Percentiles rank a stretch among this genome's conserved stretches.
These are phyloP conservation scores for Drosophila bocqueti DNA, from an alignment of 1,140 invertebrate species.

Conservation along the genomic window DNA sequence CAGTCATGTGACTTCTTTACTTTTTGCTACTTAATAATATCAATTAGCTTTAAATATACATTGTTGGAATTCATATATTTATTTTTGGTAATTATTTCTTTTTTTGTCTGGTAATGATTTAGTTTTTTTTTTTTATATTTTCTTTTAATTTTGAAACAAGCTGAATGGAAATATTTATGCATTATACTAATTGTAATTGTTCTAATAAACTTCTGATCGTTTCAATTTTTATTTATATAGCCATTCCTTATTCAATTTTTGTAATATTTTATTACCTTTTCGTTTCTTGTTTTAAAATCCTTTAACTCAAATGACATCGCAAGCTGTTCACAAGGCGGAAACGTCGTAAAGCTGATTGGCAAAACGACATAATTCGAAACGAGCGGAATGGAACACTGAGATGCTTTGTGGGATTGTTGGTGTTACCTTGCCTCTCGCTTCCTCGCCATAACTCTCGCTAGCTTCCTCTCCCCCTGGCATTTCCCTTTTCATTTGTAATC, in stretches of 20 bases:
- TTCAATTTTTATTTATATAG: not conserved
- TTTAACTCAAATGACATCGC: conserved; percentile 1
- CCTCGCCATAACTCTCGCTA: not conserved
- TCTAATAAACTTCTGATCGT: too few relatives aligned
- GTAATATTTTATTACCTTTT: conserved; percentile 9
- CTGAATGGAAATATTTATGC: not conserved
- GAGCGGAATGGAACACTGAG: conserved; percentile 19
- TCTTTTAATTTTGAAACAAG: not conserved
- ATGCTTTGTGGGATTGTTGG: not conserved
- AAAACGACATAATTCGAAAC: conserved; percentile 24
- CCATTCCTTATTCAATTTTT: not conserved
- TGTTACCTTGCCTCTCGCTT: conserved; percentile 7
- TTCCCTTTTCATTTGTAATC: conserved; percentile 70
- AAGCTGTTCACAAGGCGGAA: conserved; percentile 16
- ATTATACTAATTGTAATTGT: not conserved
- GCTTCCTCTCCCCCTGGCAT: not conserved
- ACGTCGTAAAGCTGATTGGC: conserved; percentile 28
- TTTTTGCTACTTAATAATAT: not conserved
- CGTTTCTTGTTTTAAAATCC: not conserved
- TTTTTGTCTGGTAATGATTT: not conserved
- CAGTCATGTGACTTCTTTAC: not conserved
- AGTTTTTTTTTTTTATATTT: not conserved
- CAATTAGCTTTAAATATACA: not conserved
- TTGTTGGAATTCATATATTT: not conserved
- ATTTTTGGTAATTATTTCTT: not conserved